Evolutionary conservation across 2,797 vertebrate genomes (phyloP).

Genomic region (Falco biarmicus): DNA sequence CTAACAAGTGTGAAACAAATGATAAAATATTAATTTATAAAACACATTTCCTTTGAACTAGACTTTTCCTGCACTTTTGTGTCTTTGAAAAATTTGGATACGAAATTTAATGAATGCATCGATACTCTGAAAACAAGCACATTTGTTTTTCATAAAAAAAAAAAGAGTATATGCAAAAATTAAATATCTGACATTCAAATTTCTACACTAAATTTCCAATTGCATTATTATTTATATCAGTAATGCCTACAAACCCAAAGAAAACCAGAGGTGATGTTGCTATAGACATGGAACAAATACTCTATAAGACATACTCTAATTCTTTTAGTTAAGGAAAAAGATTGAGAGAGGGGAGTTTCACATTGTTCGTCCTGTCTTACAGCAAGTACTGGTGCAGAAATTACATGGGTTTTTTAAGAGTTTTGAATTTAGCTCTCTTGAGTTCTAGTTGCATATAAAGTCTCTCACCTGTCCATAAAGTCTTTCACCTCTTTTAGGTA

Average conservation of each 20-base stretch:
- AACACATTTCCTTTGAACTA: neutral
- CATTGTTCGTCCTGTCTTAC: neutral
- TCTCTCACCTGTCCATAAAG: neutral
- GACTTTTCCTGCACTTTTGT: neutral
- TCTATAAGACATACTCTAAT: neutral
- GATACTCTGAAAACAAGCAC: neutral
- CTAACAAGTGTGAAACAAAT: neutral
- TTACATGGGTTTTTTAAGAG: neutral
- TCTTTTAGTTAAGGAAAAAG: neutral
- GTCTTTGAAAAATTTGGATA: neutral
- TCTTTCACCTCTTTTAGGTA: neutral
- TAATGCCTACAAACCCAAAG: neutral
- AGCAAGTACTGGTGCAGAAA: neutral
- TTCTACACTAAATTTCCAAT: neutral
- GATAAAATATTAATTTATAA: neutral
- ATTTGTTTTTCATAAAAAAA: neutral
- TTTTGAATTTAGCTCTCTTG: neutral
- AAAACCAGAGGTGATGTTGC: neutral
- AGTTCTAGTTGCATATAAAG: neutral
- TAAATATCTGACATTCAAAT: neutral
- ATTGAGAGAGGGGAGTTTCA: accelerated
- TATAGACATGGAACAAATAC: neutral
- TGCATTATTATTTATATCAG: neutral
- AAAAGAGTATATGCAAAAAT: neutral
- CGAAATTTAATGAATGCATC: neutral